These are phyloP conservation scores for Halesus radiatus DNA, from an alignment of 1,140 invertebrate species.

Conservation along the genomic window DNA sequence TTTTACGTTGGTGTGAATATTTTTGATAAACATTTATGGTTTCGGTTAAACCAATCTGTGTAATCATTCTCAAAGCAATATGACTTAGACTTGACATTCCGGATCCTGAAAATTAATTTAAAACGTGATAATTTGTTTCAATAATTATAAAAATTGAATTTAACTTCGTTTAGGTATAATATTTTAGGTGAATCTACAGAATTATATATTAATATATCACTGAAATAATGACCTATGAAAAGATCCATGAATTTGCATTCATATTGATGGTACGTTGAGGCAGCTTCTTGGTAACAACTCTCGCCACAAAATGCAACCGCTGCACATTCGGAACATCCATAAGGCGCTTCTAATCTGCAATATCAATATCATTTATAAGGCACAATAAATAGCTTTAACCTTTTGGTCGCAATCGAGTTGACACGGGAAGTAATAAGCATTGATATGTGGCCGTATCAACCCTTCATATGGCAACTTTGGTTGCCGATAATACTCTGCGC, in stretches of 20 bases:
- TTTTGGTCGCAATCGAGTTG: too few relatives aligned
- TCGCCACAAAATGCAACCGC: conserved; percentile 82
- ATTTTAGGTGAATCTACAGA: too few relatives aligned
- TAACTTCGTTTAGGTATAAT: too few relatives aligned
- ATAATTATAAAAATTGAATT: too few relatives aligned
- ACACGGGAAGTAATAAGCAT: too few relatives aligned
- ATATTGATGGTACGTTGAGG: conserved; percentile 81
- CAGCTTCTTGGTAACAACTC: conserved; percentile 77
- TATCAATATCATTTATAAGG: not conserved
- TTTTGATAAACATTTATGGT: conserved; percentile 64
- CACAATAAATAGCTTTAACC: too few relatives aligned
- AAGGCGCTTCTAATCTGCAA: conserved; percentile 70
- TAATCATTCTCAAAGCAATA: conserved; percentile 75
- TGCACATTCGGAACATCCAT: conserved; percentile 83
- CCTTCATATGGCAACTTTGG: too few relatives aligned
- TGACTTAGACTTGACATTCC: conserved; percentile 78
- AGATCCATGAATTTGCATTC: conserved; percentile 86
- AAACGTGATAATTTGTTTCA: too few relatives aligned
- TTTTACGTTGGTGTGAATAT: conserved; percentile 14
- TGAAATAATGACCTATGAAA: conserved; percentile 72
- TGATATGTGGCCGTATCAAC: too few relatives aligned
- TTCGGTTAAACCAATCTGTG: conserved; percentile 66
- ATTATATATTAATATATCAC: not conserved
- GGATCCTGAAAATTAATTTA: conserved; percentile 62
- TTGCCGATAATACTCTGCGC: too few relatives aligned